Conservation (phyloP, 2,113 vertebrate species). For the Ctenomys sociabilis region DNA sequence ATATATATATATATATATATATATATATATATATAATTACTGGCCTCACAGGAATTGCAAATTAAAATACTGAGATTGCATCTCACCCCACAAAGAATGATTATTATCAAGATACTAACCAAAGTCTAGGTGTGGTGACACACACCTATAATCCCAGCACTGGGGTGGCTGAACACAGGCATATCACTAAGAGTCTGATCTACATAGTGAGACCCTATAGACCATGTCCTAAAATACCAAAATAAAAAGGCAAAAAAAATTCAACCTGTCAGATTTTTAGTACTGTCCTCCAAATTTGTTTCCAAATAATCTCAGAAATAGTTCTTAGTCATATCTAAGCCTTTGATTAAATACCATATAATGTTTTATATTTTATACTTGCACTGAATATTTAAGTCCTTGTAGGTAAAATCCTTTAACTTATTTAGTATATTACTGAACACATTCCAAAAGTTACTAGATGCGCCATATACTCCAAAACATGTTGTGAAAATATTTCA, state of each 20-base stretch:
- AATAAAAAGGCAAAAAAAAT: not conserved
- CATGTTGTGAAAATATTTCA: not conserved
- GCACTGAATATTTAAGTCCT: not conserved
- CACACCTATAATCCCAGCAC: no score
- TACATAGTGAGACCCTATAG: no score
- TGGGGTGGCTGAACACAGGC: no score
- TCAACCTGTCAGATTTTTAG: not conserved
- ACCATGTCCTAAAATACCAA: no score
- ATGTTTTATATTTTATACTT: not conserved
- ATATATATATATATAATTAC: not conserved
- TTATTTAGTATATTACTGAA: not conserved
- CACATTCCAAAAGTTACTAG: not conserved
- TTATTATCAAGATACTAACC: not conserved
- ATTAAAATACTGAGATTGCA: not conserved
- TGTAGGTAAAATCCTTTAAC: not conserved
- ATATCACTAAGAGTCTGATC: no score
- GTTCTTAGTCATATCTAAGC: rapidly evolving
- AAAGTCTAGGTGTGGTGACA: no score
- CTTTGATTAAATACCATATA: not conserved
- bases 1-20: no score
- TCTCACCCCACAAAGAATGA: not conserved
- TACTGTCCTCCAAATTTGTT: not conserved
- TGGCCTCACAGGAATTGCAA: not conserved
- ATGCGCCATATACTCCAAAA: not conserved
- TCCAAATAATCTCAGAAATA: not conserved